Evolutionary conservation across 2,888 invertebrate genomes (phyloP).

Genomic region (Parapristionchus giblindavisi): DNA sequence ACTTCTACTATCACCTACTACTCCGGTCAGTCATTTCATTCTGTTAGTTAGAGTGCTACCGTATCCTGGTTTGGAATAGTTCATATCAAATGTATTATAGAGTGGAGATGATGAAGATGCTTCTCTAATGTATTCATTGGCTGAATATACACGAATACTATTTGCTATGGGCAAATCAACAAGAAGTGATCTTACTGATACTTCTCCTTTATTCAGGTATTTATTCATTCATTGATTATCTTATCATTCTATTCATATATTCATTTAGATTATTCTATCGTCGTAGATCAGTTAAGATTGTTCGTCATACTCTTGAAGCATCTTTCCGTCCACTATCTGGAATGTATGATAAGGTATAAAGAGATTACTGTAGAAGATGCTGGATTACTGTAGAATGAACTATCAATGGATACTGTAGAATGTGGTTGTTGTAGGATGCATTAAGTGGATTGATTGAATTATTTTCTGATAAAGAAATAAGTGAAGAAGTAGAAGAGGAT

Average conservation of each 20-base stretch:
- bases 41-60: background rate
- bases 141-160: constrained; percentile 26
- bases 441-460: constrained; percentile 16
- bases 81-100: background rate
- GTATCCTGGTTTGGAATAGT: background rate
- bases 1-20: constrained; percentile 44
- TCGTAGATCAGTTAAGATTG: constrained; percentile 60
- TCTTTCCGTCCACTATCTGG: constrained; percentile 62
- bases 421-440: constrained; percentile 1
- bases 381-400: background rate
- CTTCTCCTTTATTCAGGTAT: background rate
- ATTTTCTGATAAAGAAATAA: constrained; percentile 15
- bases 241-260: background rate
- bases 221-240: background rate
- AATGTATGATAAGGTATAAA: constrained; percentile 63
- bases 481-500: constrained; percentile 25
- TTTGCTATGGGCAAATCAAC: constrained; percentile 35
- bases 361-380: background rate
- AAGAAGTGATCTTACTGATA: background rate
- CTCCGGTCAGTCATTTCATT: constrained; percentile 18
- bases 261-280: constrained; percentile 58
- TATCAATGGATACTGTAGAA: background rate
- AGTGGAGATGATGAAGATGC: constrained; percentile 36
- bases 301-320: constrained; percentile 62
- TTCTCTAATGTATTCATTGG: constrained; percentile 34